Evolutionary conservation across 2,888 invertebrate genomes (phyloP).

Genomic region (Drosophila tanythrix): DNA sequence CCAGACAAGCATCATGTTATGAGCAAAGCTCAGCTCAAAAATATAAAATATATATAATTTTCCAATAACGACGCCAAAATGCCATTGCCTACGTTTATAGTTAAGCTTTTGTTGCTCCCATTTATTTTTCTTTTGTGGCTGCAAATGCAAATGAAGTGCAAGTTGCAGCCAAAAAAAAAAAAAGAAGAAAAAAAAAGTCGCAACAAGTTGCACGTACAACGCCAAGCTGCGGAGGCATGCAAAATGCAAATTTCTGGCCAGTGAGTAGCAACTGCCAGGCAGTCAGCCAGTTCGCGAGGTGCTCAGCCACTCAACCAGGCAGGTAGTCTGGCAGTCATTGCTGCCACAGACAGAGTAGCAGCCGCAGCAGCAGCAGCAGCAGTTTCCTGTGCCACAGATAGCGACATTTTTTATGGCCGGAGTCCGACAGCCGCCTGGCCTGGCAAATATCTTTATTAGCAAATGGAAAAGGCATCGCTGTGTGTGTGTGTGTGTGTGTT

Average conservation of each 20-base stretch:
- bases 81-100: conserved; percentile 51
- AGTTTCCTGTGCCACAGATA: conserved; percentile 74
- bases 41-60: conserved; percentile 14
- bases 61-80: conserved; percentile 53
- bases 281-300: conserved; percentile 25
- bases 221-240: conserved; percentile 44
- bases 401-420: conserved; percentile 70
- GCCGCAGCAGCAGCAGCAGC: conserved; percentile 32
- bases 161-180: conserved; percentile 44
- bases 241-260: conserved; percentile 58
- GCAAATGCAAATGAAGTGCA: conserved; percentile 77
- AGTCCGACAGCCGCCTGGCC: conserved; percentile 52
- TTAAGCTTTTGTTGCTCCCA: conserved; percentile 38
- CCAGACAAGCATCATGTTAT: conserved; percentile 48
- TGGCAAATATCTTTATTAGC: conserved; percentile 72
- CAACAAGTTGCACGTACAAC: conserved; percentile 76
- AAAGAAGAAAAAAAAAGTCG: conserved; percentile 31
- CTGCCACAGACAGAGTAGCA: conserved; percentile 9
- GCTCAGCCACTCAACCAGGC: conserved; percentile 28
- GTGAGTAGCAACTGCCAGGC: conserved; percentile 49
- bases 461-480: conserved; percentile 41
- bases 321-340: conserved; percentile 23
- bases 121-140: conserved; percentile 38
- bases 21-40: conserved; percentile 30
- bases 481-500: conserved; percentile 28